phyloP scores from a whole-genome alignment of 2,888 invertebrate genomes.

The Perizoma flavofasciatum region DNA sequence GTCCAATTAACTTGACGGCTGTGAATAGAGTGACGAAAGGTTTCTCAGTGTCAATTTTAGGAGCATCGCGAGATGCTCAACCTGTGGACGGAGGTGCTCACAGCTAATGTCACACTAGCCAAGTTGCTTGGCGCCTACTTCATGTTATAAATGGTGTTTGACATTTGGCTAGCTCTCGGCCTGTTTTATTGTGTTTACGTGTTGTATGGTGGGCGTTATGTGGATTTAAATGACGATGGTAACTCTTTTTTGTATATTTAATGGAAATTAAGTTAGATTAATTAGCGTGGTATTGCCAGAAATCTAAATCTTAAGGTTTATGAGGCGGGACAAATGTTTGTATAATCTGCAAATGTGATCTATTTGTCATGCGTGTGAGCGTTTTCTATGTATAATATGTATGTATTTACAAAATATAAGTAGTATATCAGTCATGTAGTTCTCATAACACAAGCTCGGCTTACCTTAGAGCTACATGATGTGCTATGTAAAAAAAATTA shows the following conservation, averaged over 20 bases:
- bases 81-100: not conserved
- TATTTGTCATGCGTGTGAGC: too few species aligned
- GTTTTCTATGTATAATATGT: too few species aligned
- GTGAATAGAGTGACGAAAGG: not conserved
- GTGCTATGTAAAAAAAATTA: too few species aligned
- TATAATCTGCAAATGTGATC: too few species aligned
- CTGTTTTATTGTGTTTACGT: constrained; percentile 57
- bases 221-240: constrained; percentile 67
- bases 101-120: constrained; percentile 6
- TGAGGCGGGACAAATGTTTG: too few species aligned
- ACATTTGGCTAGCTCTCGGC: constrained; percentile 59
- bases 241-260: constrained; percentile 32
- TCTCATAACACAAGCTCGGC: too few species aligned
- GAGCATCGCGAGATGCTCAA: not conserved
- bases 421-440: too few species aligned
- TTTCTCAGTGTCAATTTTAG: not conserved
- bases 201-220: constrained; percentile 58
- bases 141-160: constrained; percentile 69
- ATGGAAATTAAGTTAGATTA: constrained; percentile 1
- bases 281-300: too few species aligned
- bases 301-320: too few species aligned
- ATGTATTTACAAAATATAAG: too few species aligned
- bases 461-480: too few species aligned
- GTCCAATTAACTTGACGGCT: not conserved
- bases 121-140: constrained; percentile 35